These are phyloP conservation scores for Axis porcinus DNA, from an alignment of 2,113 vertebrate genomes.

Conservation along the genomic window DNA sequence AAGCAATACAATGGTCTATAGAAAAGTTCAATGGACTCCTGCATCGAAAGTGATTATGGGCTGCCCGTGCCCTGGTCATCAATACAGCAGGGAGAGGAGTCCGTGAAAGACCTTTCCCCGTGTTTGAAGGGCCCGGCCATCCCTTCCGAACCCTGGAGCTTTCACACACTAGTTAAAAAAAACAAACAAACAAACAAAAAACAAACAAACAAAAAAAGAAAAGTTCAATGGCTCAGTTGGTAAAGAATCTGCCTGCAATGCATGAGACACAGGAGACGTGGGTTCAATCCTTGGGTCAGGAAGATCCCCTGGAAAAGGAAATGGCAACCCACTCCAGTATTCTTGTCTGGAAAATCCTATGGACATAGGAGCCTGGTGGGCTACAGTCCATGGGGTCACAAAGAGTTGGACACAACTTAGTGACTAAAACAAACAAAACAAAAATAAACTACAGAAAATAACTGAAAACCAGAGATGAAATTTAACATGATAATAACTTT, in stretches of 20 bases:
- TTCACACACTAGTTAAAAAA: conserved; percentile 63
- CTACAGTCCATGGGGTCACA: neutral
- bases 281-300: neutral
- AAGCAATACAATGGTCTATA: neutral
- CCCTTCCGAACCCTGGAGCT: conserved; percentile 75
- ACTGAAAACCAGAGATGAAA: neutral
- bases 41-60: conserved; percentile 71
- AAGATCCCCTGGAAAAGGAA: neutral
- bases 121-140: conserved; percentile 65
- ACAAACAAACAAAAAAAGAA: too few relatives aligned
- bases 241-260: neutral
- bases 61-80: conserved; percentile 80
- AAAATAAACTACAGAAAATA: neutral
- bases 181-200: too few relatives aligned
- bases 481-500: neutral
- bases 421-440: neutral
- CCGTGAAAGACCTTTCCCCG: conserved; percentile 63
- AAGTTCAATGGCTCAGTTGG: neutral
- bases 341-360: neutral
- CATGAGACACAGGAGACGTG: neutral
- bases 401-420: neutral
- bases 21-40: conserved; percentile 60
- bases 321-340: neutral
- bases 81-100: conserved; percentile 80
- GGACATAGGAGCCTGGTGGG: neutral